Percentiles rank a stretch among this genome's conserved stretches.
Evolutionary conservation across 1,140 invertebrate species (phyloP).

Genomic region (Bacillus rossius): DNA sequence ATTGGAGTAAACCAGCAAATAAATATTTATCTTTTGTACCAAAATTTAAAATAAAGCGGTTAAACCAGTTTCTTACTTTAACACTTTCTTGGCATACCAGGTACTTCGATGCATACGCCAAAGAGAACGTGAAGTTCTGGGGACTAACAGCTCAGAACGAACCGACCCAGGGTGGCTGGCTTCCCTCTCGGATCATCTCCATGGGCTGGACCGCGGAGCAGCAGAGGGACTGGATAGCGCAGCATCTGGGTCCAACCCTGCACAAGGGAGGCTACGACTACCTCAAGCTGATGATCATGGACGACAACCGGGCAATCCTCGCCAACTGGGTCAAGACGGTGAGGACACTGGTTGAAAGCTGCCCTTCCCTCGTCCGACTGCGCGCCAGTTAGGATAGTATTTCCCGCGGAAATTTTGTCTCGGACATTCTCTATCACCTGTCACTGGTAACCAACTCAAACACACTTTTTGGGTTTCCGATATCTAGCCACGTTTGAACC

Average conservation of each 20-base stretch:
- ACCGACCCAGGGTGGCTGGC: conserved; percentile 8
- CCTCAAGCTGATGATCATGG: conserved; percentile 48
- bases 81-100: no score
- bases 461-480: no score
- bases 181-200: conserved; percentile 49
- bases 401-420: no score
- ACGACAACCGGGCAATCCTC: conserved; percentile 48
- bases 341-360: conserved; percentile 13
- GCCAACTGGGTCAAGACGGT: conserved; percentile 47
- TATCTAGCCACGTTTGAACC: no score
- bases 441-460: no score
- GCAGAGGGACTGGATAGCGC: conserved; percentile 47
- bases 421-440: no score
- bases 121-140: conserved; percentile 51
- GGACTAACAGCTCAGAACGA: conserved; percentile 52
- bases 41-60: no score
- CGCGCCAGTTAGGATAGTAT: no score
- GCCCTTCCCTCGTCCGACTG: no score
- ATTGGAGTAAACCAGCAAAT: no score
- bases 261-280: conserved; percentile 36
- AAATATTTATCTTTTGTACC: no score
- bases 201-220: conserved; percentile 48
- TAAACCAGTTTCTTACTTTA: no score
- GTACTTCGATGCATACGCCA: conserved; percentile 55
- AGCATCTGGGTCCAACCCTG: conserved; percentile 47